These are phyloP conservation scores for Limulus polyphemus DNA, from an alignment of 2,888 invertebrate species.

Conservation along the genomic window DNA sequence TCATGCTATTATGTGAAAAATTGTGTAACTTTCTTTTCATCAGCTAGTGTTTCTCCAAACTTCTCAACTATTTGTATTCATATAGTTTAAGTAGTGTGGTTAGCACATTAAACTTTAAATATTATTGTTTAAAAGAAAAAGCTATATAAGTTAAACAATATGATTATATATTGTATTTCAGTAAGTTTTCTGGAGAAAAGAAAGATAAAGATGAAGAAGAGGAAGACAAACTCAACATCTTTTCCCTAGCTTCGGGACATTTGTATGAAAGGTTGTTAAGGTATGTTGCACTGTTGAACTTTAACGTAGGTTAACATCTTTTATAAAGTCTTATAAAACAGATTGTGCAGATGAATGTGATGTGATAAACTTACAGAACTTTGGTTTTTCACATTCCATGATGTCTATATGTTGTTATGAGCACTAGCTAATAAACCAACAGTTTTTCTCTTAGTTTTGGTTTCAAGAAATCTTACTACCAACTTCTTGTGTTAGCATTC, in stretches of 20 bases:
- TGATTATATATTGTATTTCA: slow-evolving; percentile 6
- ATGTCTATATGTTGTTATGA: too few species aligned
- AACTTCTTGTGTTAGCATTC: neutral
- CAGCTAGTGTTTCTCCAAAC: neutral
- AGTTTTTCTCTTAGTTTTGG: too few species aligned
- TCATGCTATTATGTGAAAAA: too few species aligned
- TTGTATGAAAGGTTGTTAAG: slow-evolving; percentile 82
- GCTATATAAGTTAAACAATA: neutral
- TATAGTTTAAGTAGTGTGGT: neutral
- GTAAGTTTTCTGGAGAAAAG: slow-evolving; percentile 27
- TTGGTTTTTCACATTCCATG: too few species aligned
- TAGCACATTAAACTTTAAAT: neutral
- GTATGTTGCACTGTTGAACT: slow-evolving; percentile 27
- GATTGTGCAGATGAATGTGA: too few species aligned
- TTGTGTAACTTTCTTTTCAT: neutral
- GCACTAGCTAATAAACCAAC: too few species aligned
- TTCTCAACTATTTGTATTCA: neutral
- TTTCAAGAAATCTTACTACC: too few species aligned
- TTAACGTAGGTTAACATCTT: neutral
- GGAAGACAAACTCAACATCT: slow-evolving; percentile 78
- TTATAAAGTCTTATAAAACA: neutral
- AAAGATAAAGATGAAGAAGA: slow-evolving; percentile 44
- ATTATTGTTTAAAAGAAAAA: slow-evolving; percentile 5
- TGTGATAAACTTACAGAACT: too few species aligned
- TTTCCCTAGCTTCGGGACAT: slow-evolving; percentile 96